These are phyloP conservation scores for Porites lutea DNA, from an alignment of 64 coral and sea anemone species.

Conservation along the genomic window DNA sequence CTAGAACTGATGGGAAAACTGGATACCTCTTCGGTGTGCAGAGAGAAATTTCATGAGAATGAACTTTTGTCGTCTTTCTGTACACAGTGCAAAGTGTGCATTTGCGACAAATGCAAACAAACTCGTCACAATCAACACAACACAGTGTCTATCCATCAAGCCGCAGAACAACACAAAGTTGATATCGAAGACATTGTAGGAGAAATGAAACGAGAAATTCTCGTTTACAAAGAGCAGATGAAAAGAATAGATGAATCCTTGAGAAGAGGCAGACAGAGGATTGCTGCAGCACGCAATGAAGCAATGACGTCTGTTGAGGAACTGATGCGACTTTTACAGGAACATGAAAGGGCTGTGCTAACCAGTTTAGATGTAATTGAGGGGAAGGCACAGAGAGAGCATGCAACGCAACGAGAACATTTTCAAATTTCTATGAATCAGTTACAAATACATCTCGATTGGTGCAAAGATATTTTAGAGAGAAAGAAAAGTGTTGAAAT, in stretches of 20 bases:
- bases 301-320: not conserved
- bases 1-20: too few relatives aligned
- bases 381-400: not conserved
- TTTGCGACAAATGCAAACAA: too few relatives aligned
- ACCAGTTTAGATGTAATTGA: not conserved
- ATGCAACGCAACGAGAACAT: not conserved
- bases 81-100: too few relatives aligned
- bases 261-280: not conserved
- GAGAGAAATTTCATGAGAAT: too few relatives aligned
- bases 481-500: not conserved
- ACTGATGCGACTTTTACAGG: not conserved
- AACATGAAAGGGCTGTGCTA: not conserved
- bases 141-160: too few relatives aligned
- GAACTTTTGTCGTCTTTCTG: too few relatives aligned
- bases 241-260: not conserved
- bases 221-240: not conserved
- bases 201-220: not conserved
- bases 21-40: too few relatives aligned
- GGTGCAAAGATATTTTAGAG: not conserved
- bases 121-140: too few relatives aligned
- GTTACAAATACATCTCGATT: not conserved
- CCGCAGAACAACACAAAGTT: too few relatives aligned
- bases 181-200: too few relatives aligned
- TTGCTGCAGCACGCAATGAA: not conserved
- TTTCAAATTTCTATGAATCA: too few relatives aligned